Conservation (phyloP, 2,888 invertebrate genomes). For the Candidula unifasciata region DNA sequence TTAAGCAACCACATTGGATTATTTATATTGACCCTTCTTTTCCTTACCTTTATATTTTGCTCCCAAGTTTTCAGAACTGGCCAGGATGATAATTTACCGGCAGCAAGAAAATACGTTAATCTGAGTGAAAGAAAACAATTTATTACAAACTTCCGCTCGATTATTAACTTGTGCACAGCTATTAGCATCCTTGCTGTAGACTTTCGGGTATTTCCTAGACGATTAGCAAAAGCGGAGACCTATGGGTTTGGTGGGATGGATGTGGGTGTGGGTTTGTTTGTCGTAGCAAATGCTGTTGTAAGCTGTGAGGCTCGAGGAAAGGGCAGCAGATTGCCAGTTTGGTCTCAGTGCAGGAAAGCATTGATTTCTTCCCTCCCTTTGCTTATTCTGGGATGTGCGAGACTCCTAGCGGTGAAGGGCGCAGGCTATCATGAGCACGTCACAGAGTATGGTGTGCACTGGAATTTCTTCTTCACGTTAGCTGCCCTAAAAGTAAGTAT, state of each 20-base stretch:
- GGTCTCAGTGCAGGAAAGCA: constrained; percentile 38
- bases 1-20: constrained; percentile 54
- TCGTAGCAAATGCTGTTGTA: constrained; percentile 74
- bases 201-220: constrained; percentile 89
- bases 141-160: constrained; percentile 70
- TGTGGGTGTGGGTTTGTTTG: constrained; percentile 92
- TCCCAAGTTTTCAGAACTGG: not conserved
- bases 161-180: constrained; percentile 70
- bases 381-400: constrained; percentile 77
- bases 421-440: constrained; percentile 91
- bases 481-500: constrained; percentile 85
- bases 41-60: constrained; percentile 24
- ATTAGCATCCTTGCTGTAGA: constrained; percentile 95
- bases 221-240: constrained; percentile 90
- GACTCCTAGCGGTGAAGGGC: constrained; percentile 78
- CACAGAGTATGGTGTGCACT: constrained; percentile 96
- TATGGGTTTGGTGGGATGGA: constrained; percentile 94
- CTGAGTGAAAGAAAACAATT: constrained; percentile 64
- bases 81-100: not conserved
- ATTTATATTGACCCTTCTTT: constrained; percentile 33
- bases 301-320: constrained; percentile 72
- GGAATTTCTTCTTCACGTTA: constrained; percentile 98
- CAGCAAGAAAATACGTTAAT: constrained; percentile 44
- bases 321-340: constrained; percentile 32
- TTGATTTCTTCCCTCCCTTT: constrained; percentile 74